These are phyloP conservation scores for Malacosoma neustria DNA, from an alignment of 2,888 invertebrate species.

Conservation along the genomic window DNA sequence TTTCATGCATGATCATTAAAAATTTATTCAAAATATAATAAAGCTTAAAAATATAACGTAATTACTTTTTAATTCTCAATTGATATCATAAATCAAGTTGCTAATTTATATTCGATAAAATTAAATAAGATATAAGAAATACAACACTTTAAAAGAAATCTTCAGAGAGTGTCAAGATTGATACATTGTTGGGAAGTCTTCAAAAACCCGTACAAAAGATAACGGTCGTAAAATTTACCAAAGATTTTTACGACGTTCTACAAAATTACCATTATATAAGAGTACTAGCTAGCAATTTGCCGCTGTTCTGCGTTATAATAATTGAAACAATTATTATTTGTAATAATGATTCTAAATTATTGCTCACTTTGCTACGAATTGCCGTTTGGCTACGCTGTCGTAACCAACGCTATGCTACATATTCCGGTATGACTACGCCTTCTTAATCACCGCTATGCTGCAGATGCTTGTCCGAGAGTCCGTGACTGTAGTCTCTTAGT, in stretches of 20 bases:
- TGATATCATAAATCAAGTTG: too few species aligned
- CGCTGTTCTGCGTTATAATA: neutral
- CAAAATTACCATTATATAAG: constrained; percentile 8
- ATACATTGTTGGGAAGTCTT: constrained; percentile 8
- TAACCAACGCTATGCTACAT: too few species aligned
- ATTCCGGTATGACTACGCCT: too few species aligned
- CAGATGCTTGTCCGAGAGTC: too few species aligned
- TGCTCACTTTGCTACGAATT: neutral
- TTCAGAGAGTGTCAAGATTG: neutral
- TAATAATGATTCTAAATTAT: neutral
- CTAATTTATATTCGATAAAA: neutral
- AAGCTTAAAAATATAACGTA: too few species aligned
- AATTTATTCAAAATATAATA: too few species aligned
- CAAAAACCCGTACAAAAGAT: constrained; percentile 16
- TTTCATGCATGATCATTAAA: too few species aligned
- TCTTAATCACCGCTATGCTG: too few species aligned
- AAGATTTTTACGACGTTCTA: constrained; percentile 21
- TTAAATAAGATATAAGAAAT: neutral
- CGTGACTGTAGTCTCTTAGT: too few species aligned
- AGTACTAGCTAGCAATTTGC: neutral
- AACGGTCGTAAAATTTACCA: constrained; percentile 22
- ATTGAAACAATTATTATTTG: neutral
- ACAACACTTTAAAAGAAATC: neutral
- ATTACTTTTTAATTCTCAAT: too few species aligned
- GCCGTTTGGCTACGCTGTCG: too few species aligned